phyloP scores from a whole-genome alignment of 2,888 invertebrate genomes.

The Steinernema scapterisci region DNA sequence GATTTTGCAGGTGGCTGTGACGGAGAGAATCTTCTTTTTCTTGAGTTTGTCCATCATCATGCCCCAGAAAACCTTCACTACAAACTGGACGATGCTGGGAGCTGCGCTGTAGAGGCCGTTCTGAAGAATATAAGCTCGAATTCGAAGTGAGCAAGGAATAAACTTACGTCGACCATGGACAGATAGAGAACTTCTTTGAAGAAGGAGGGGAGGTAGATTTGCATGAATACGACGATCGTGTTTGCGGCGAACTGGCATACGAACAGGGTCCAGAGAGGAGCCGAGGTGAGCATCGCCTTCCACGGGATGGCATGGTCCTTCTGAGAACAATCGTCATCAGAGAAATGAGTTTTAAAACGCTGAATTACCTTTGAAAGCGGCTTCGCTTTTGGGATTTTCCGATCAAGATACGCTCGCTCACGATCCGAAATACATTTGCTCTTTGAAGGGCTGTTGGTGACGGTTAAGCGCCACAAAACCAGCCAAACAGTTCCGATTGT shows the following conservation, averaged over 20 bases:
- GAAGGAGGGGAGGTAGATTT: constrained; percentile 58
- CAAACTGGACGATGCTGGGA: constrained; percentile 49
- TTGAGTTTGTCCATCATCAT: constrained; percentile 51
- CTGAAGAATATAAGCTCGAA: too few relatives aligned
- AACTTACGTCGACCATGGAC: constrained; percentile 44
- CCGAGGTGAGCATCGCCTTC: constrained; percentile 38
- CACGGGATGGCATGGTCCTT: constrained; percentile 38
- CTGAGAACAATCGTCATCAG: neutral
- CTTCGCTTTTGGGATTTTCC: constrained; percentile 6
- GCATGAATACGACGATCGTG: constrained; percentile 53
- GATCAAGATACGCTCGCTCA: constrained; percentile 47
- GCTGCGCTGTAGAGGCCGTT: constrained; percentile 56
- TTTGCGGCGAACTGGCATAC: constrained; percentile 49
- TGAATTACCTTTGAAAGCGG: neutral
- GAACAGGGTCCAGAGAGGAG: constrained; percentile 44
- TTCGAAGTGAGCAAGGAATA: too few relatives aligned
- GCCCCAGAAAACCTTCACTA: constrained; percentile 55
- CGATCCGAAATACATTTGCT: constrained; percentile 50
- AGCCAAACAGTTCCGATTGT: constrained; percentile 51
- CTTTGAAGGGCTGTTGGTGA: constrained; percentile 51
- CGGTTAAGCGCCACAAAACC: constrained; percentile 49
- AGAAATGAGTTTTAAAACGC: neutral
- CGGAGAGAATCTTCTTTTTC: constrained; percentile 41
- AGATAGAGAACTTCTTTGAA: constrained; percentile 59
- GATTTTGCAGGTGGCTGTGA: constrained; percentile 50